Base-by-base conservation (phyloP, 64 coral and sea anemone species). In the Pachyseris speciosa region DNA sequence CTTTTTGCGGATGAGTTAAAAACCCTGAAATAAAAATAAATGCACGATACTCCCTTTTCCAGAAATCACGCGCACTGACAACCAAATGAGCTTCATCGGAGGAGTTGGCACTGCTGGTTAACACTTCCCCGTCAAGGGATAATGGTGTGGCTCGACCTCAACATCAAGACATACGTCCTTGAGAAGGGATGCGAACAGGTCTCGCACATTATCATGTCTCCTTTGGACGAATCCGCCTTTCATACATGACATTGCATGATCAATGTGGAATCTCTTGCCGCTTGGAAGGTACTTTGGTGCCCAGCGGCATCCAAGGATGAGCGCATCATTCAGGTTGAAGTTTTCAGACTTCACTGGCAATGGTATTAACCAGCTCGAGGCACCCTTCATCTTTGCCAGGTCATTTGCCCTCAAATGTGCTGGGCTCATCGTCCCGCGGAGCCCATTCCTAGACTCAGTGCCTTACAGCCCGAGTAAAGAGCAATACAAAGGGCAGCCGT, bases 131-230 rank as follows among this genome's bases (percentile, higher is more conserved):
- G 83, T 34, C 44, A 93, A 30, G n/a, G 69, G 10, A 42, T 86
- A 49, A n/a, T 86, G 73, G 30, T 69, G 57, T 48, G 81, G 71
- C 30, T 92, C 83, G 22, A 78, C 44, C 37, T 86, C 64, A 52
- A 86, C 90, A 77, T 93, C 91, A 66, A 79, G 72, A 43, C 70
- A 93, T 40, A 93, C 91, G 40, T 87, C 74, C 28, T 80, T 79
- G 24, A 87, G 59, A 72, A 93, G 83, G 19, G 40, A 52, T 52
- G 72, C 91, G 10, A 87, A 86, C 52, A 86, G 55, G 47, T 87
- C 91, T 80, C 83, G 53, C 40, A 93, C 72, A 5, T 94, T 74
- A 65, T 87, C 85, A 30, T 87, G 84, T 30, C 91, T 32, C 60
- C 45, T 52, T 25, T 80, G 31, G 61, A 94, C 73, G 38, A 87